A percentile compares a stretch with the other conserved stretches of the same genome.
Evolutionary conservation across 1,140 invertebrate species (phyloP).

Genomic region (Halictus rubicundus): DNA sequence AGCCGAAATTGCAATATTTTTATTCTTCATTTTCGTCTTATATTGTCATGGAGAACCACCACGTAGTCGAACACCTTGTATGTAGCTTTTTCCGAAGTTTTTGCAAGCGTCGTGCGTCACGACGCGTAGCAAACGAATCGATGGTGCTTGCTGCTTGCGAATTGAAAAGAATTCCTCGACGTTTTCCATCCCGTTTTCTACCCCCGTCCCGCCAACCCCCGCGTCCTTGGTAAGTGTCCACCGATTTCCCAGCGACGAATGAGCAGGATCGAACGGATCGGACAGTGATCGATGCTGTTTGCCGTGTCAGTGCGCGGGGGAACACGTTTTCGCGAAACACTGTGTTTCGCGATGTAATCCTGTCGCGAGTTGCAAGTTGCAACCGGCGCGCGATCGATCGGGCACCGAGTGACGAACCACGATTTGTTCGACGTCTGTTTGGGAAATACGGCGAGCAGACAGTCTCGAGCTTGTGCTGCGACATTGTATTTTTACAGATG

Average conservation of each 20-base stretch:
- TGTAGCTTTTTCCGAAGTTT: too few species aligned
- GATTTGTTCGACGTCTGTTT: neutral
- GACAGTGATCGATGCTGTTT: neutral
- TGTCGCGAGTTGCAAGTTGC: neutral
- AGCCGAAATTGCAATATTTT: too few species aligned
- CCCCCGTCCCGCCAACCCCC: too few species aligned
- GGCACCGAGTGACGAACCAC: neutral
- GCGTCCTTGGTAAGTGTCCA: neutral
- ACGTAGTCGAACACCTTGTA: too few species aligned
- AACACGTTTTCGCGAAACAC: neutral
- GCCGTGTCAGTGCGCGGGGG: too few species aligned
- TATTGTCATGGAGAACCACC: too few species aligned
- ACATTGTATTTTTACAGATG: too few species aligned
- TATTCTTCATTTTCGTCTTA: too few species aligned
- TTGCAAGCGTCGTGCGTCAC: too few species aligned
- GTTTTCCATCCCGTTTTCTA: too few species aligned
- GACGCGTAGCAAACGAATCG: neutral
- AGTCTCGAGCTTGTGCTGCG: too few species aligned
- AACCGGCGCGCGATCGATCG: neutral
- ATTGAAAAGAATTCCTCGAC: neutral
- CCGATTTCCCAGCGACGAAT: neutral
- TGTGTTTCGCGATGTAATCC: neutral
- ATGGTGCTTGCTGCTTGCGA: neutral
- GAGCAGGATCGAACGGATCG: neutral
- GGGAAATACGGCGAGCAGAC: neutral